Conservation (phyloP, 1,140 invertebrate species). For the Centruroides sculpturatus region DNA sequence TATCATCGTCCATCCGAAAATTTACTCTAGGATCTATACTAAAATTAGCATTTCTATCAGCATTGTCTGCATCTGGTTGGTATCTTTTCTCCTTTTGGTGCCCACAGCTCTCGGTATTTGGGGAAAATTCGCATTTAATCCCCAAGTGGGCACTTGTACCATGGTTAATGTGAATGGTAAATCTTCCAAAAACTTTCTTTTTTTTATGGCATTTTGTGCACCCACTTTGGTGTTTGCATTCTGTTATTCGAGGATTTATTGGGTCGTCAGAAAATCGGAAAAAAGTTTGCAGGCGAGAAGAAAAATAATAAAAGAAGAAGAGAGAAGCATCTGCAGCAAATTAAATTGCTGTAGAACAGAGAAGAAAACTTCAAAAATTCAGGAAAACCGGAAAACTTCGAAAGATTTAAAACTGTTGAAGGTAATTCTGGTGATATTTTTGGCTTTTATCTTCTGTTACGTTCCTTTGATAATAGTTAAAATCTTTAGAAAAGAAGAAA, state of each 20-base stretch:
- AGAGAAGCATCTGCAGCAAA: no score
- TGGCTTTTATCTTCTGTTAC: no score
- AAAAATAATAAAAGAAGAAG: no score
- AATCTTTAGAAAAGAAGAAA: background rate
- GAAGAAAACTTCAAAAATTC: no score
- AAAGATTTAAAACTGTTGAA: no score
- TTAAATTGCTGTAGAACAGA: no score
- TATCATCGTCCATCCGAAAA: conserved; percentile 66
- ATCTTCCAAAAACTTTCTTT: conserved; percentile 72
- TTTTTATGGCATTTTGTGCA: conserved; percentile 60
- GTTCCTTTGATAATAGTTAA: conserved; percentile 10
- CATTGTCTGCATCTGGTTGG: conserved; percentile 50
- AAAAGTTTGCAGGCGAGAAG: no score
- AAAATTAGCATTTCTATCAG: conserved; percentile 17
- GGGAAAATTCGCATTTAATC: conserved; percentile 61
- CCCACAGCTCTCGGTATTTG: conserved; percentile 60
- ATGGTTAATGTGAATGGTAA: conserved; percentile 44
- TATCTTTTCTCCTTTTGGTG: conserved; percentile 44
- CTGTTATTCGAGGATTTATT: conserved; percentile 71
- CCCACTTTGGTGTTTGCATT: conserved; percentile 65
- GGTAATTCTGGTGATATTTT: no score
- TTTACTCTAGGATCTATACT: conserved; percentile 25
- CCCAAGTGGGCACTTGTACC: conserved; percentile 14
- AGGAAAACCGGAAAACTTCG: no score
- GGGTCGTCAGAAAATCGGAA: conserved; percentile 38